Percentiles rank a stretch among this genome's conserved stretches.
Conservation (phyloP, 2,888 invertebrate species). For the Melipona bicolor region DNA sequence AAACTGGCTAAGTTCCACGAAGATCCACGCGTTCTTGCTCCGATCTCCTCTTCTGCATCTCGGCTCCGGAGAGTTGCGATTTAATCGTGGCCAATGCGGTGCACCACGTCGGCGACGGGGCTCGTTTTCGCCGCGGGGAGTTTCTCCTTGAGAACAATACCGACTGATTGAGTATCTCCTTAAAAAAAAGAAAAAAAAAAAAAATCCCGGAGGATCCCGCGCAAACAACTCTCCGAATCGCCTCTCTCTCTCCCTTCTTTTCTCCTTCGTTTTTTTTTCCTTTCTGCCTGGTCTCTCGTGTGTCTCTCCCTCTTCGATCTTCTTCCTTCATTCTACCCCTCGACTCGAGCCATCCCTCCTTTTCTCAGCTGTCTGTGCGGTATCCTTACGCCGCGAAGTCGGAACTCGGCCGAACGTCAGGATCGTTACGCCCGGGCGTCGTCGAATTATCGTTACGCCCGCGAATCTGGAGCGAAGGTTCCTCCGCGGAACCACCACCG, state of each 20-base stretch:
- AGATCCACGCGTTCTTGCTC: constrained; percentile 22
- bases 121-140: constrained; percentile 68
- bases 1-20: neutral
- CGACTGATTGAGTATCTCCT: constrained; percentile 68
- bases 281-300: too few species aligned
- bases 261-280: neutral
- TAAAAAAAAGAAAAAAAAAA: constrained; percentile 53
- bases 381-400: constrained; percentile 30
- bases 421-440: constrained; percentile 68
- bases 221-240: constrained; percentile 58
- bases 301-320: neutral
- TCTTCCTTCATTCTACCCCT: neutral
- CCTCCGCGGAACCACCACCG: constrained; percentile 26
- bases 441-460: constrained; percentile 71
- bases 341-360: neutral
- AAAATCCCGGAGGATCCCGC: constrained; percentile 42
- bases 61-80: constrained; percentile 30
- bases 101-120: constrained; percentile 63
- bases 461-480: constrained; percentile 60
- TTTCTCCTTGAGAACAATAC: constrained; percentile 72
- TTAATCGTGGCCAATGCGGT: constrained; percentile 40
- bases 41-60: constrained; percentile 42
- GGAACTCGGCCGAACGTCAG: constrained; percentile 47
- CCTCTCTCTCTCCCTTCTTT: neutral
- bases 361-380: neutral